Base-by-base conservation (phyloP, 2,888 invertebrate genomes). In the Laothoe populi region DNA sequence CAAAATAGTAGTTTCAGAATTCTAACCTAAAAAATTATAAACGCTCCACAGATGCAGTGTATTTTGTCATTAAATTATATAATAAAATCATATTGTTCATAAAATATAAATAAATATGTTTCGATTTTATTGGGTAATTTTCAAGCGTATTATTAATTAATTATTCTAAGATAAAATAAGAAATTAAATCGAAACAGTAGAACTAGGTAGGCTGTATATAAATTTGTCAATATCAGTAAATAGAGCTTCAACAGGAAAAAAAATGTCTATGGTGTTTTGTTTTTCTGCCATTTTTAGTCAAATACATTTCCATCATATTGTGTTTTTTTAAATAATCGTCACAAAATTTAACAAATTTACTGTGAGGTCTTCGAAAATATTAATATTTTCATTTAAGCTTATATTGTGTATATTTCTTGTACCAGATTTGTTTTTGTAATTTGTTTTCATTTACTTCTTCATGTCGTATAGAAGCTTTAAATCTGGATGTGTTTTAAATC, bases 241-340 rank as follows among this genome's bases (percentile, higher is more conserved):
- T 16, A 31, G 35, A 11, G 19, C 23, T 45, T 64, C 68, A 69
- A 68, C 68, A 72, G 69, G 75, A 69, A 63, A 70, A 74, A 74
- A 72, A 68, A 71, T 84, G 81, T 90, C 87, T 91, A 88, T 91
- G 89, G 83, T 83, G 72, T 82, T 83, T 84, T 83, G 79, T 84
- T 88, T 82, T 82, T 81, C 82, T 83, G 84, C 85, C 86, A 87
- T 87, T 88, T 87, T 88, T 89, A 92, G 90, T 91, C 92, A 92
- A 90, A 82, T 89, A 85, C 74, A 86, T 84, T 86, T 84, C 84
- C 83, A 89, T 88, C 88, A 86, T 82, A 78, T 86, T 78, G 83
- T 81, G 81, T 73, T 85, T 87, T 87, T 83, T 78, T 77, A 77
- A 75, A 71, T 78, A 78, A 80, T 78, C 79, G 69, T 68, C 77